phyloP scores from a whole-genome alignment of 1,140 invertebrate genomes.

The Dysdera silvatica region DNA sequence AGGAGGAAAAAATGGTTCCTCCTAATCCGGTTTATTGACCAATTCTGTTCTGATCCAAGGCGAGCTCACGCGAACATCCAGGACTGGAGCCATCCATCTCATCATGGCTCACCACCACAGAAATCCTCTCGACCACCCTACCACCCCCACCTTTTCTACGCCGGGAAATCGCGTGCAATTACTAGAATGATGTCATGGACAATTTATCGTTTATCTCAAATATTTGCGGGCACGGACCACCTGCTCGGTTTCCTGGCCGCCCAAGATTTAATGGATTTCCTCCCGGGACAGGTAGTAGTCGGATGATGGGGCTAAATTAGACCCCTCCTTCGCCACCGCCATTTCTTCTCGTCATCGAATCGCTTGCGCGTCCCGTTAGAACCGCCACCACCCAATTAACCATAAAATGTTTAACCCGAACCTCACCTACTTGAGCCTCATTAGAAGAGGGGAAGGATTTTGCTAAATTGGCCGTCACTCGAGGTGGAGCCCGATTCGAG shows the following conservation, averaged over 20 bases:
- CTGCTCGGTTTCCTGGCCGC: constrained; percentile 21
- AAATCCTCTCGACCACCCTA: constrained; percentile 20
- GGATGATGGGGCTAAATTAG: constrained; percentile 8
- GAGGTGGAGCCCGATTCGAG: too few species aligned
- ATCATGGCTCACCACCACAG: too few species aligned
- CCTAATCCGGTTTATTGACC: too few species aligned
- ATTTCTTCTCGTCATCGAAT: constrained; percentile 1
- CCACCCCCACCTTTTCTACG: neutral
- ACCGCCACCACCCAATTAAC: constrained; percentile 18
- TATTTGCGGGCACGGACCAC: constrained; percentile 29
- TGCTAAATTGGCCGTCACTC: too few species aligned
- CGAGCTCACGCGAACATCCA: too few species aligned
- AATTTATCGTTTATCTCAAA: constrained; percentile 32
- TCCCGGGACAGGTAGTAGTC: constrained; percentile 24
- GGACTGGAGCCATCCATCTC: too few species aligned
- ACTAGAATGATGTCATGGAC: constrained; percentile 31
- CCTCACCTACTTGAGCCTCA: too few species aligned
- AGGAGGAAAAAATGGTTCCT: too few species aligned
- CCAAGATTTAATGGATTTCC: constrained; percentile 22
- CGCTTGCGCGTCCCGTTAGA: too few species aligned
- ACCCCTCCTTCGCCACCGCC: constrained; percentile 16
- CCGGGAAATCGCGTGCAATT: constrained; percentile 30
- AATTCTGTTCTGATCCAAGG: too few species aligned
- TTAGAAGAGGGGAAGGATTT: too few species aligned
- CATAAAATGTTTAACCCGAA: constrained; percentile 30